Base-by-base conservation (phyloP, 2,113 vertebrate genomes). In the Ceyx melanurus region DNA sequence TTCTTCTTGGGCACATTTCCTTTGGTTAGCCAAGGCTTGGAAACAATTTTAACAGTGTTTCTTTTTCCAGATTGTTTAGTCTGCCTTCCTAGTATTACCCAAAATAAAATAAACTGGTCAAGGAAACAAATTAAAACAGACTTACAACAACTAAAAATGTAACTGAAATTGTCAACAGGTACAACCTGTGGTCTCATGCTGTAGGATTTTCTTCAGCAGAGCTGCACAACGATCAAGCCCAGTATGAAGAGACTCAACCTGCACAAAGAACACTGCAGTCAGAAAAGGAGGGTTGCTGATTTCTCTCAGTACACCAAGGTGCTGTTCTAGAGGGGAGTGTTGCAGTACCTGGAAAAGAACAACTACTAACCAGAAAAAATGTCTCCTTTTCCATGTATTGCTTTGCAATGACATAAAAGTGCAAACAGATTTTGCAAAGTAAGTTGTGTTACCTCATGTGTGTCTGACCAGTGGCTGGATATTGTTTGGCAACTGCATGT, bases 151-250 rank as follows among this genome's bases (percentile, higher is more conserved):
- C 8, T 45, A 86, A 61, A 88, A 70, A 46, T 0, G 0, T 43
- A 83, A 60, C 11, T 80, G 62, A 18, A 82, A 22, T 48, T 84
- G 81, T 81, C 25, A 88, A 28, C 33, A 43, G 45, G 18, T 93
- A 90, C 82, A 86, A 99, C 98, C 98, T 97, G 96, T 33, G 31
- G 91, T 74, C 4, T 99, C 98, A 61, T 96, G 98, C 91, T 98
- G 97, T 46, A 99, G 98, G 73, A 99, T 98, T 77, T 94, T 97
- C 80, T 95, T 92, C 43, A 99, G 97, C 91, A 99, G 97, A 89
- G 98, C 97, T 46, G 98, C 98, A 97, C 98, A 99, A 21, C 96
- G 98, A 82, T 98, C 98, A 91, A 99, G 97, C 16, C 98, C 98
- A 22, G 94, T 82, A 64, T 98, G 97, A 56, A 98, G 46, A 22